Evolutionary conservation across 2,797 vertebrate genomes (phyloP).

Genomic region (Etheostoma perlongum): DNA sequence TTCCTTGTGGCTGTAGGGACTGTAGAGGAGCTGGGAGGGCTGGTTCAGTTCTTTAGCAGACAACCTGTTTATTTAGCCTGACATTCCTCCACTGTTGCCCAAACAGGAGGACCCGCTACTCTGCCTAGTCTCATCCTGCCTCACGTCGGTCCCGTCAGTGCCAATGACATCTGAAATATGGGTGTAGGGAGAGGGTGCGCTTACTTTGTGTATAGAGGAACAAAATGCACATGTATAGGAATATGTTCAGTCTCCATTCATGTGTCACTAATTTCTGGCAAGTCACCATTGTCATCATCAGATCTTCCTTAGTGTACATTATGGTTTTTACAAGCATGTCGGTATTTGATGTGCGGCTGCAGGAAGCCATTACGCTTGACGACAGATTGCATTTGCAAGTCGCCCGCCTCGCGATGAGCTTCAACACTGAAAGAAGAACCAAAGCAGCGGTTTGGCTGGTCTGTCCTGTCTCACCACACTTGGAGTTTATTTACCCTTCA

Average conservation of each 20-base stretch:
- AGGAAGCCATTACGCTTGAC: conserved; percentile 27
- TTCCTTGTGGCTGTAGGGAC: conserved; percentile 38
- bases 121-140: conserved; percentile 71
- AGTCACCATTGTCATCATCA: conserved; percentile 16
- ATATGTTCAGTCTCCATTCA: neutral
- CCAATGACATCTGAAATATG: conserved; percentile 47
- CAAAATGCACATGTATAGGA: neutral
- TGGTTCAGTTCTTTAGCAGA: conserved; percentile 62
- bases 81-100: conserved; percentile 70
- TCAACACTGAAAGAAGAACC: conserved; percentile 32
- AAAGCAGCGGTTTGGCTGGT: conserved; percentile 22
- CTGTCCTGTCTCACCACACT: conserved; percentile 60
- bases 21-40: conserved; percentile 53
- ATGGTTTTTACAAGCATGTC: conserved; percentile 16
- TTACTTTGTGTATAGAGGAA: neutral
- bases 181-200: neutral
- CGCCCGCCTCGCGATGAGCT: conserved; percentile 7
- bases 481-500: conserved; percentile 77
- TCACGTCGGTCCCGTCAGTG: conserved; percentile 38
- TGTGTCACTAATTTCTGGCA: conserved; percentile 3
- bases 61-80: conserved; percentile 80
- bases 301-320: neutral
- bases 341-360: conserved; percentile 21
- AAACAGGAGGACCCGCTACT: conserved; percentile 34
- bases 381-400: conserved; percentile 43